Percentiles rank a stretch among this genome's conserved stretches.
phyloP scores from a whole-genome alignment of 2,797 vertebrate species.

The Gymnocypris eckloni region DNA sequence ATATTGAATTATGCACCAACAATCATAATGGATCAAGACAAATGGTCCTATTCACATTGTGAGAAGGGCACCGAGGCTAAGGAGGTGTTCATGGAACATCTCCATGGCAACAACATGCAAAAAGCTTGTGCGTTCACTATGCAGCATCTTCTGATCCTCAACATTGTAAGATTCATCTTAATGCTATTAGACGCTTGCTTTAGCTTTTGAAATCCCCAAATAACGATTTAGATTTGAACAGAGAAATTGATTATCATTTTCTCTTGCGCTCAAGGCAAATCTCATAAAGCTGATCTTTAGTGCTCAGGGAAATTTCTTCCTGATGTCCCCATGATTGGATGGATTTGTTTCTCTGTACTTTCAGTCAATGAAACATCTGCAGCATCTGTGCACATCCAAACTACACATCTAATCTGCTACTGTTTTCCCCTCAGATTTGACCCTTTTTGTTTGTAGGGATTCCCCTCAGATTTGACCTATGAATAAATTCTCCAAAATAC shows the following conservation, averaged over 20 bases:
- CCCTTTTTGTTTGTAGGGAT: not conserved
- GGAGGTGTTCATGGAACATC: conserved; percentile 21
- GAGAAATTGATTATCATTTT: conserved; percentile 27
- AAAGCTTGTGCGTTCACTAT: conserved; percentile 20
- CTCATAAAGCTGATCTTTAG: conserved; percentile 33
- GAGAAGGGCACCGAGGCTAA: not conserved
- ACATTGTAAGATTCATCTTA: conserved; percentile 20
- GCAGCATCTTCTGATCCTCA: conserved; percentile 30
- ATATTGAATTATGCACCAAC: conserved; percentile 6
- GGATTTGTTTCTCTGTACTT: conserved; percentile 9
- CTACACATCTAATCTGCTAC: not conserved
- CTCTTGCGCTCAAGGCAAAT: conserved; percentile 12
- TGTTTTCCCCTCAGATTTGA: not conserved
- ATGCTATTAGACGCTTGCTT: conserved; percentile 14
- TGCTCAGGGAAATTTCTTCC: conserved; percentile 23
- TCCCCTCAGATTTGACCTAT: not conserved
- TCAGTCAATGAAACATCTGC: not conserved
- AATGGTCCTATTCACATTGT: not conserved
- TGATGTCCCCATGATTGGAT: conserved; percentile 12
- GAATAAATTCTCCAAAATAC: conserved; percentile 19
- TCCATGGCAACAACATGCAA: conserved; percentile 25
- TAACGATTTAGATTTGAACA: not conserved
- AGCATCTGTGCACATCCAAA: conserved; percentile 10
- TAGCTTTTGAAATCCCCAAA: conserved; percentile 18
- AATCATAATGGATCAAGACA: conserved; percentile 11